phyloP scores from a whole-genome alignment of 2,113 vertebrate species.

The Pongo pygmaeus region DNA sequence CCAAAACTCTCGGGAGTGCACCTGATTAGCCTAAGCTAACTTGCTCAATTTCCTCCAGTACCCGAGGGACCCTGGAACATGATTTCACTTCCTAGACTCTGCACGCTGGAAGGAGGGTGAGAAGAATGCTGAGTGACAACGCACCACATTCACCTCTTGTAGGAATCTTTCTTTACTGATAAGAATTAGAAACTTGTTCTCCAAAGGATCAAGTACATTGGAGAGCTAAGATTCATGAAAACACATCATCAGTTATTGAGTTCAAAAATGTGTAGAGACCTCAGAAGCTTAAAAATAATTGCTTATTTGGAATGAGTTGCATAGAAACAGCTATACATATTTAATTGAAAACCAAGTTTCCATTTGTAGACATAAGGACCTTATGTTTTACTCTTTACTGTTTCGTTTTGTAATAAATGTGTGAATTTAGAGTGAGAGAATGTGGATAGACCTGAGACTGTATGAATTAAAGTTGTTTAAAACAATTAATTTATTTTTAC shows the following conservation, averaged over 20 bases:
- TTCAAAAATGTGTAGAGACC: neutral
- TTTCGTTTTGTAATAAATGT: neutral
- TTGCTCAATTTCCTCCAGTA: neutral
- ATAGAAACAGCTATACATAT: neutral
- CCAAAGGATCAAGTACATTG: neutral
- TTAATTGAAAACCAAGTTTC: neutral
- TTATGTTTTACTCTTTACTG: conserved; percentile 1
- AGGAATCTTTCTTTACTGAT: neutral
- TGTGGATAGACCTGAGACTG: neutral
- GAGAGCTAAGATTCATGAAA: neutral
- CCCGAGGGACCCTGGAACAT: neutral
- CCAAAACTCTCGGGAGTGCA: too few relatives aligned
- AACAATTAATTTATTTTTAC: neutral
- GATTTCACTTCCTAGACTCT: neutral
- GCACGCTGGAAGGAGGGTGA: neutral
- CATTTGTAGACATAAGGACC: neutral
- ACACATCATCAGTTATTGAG: neutral
- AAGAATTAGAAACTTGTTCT: neutral
- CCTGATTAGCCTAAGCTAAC: neutral
- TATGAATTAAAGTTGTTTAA: neutral
- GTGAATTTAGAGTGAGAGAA: neutral
- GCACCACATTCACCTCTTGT: neutral
- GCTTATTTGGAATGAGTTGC: neutral
- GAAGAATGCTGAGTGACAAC: neutral
- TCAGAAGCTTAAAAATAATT: neutral